phyloP scores from a whole-genome alignment of 2,113 vertebrate species.

The Rhegmatorhina hoffmannsi region DNA sequence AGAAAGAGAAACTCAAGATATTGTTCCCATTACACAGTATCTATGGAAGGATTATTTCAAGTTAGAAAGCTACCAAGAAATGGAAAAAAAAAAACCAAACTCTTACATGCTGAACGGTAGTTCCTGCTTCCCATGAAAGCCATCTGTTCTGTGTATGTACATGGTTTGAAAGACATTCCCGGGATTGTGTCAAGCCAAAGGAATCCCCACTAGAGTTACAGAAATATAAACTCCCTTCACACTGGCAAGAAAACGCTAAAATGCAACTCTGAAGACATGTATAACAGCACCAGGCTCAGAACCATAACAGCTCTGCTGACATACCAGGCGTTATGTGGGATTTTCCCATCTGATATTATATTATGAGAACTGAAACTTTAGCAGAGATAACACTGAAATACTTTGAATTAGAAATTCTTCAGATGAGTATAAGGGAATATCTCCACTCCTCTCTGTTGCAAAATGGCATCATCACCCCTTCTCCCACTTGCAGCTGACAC shows the following conservation, averaged over 20 bases:
- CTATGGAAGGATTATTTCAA: neutral
- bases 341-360: constrained; percentile 46
- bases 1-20: neutral
- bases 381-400: neutral
- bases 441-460: neutral
- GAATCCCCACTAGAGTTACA: constrained; percentile 66
- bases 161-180: constrained; percentile 63
- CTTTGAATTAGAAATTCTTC: constrained; percentile 39
- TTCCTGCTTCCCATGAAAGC: constrained; percentile 65
- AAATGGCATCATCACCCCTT: constrained; percentile 11
- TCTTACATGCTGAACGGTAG: neutral
- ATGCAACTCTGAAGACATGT: neutral
- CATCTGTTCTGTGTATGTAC: constrained; percentile 42
- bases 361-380: constrained; percentile 54
- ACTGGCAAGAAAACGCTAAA: constrained; percentile 8
- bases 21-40: neutral
- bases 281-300: neutral
- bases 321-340: neutral
- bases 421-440: neutral
- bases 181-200: constrained; percentile 66
- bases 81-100: neutral
- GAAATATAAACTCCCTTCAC: constrained; percentile 48
- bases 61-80: constrained; percentile 25
- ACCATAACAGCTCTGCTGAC: constrained; percentile 11
- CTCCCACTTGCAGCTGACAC: constrained; percentile 22